Base-by-base conservation (phyloP, 2,888 invertebrate genomes). In the Neoaliturus tenellus region DNA sequence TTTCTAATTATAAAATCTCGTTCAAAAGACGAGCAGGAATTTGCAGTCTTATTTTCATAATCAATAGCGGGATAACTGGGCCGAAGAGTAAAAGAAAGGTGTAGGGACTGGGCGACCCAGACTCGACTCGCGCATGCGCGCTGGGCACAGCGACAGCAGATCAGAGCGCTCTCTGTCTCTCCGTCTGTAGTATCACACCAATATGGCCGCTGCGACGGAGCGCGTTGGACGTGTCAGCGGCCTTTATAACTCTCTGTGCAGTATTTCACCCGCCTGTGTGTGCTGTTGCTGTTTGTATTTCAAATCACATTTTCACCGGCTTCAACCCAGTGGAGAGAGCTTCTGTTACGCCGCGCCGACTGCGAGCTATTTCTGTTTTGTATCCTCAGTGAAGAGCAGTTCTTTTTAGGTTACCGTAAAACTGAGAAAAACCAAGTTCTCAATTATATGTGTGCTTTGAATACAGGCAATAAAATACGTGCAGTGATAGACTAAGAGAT, bases 1-100 rank as follows among this genome's bases (percentile, higher is more conserved):
- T 10, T 23, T 1, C 20, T 20, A 51, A 51, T 51, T 8, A 51
- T 51, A 62, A 62, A 62, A 62, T 39, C 33, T 35, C 6, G 33
- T 39, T 69, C 39, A 23, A 33, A 35, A 69, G 69, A 39, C 69
- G 69, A 69, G 69, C 69, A 69, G 69, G 39, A 69, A 69, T 69
- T 69, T 20, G 69, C 39, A 39, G 69, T 69, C 69, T 69, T 69
- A 69, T 69, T 69, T 69, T 69, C 69, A 69, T 69, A 69, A 69
- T 69, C 69, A 69, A 69, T 69, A 69, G 69, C 23, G 69, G 69
- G 69, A 69, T 69, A 69, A 69, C 69, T 69, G 39, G 69, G 69
- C 69, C 69, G 69, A 69, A 69, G 35, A 69, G 69, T n/a, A 67
- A 69, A 69, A 69, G 69, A 69, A 69, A 69, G 69, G 69, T 80